Conservation (phyloP, 2,888 invertebrate species). For the Eulithis testata region DNA sequence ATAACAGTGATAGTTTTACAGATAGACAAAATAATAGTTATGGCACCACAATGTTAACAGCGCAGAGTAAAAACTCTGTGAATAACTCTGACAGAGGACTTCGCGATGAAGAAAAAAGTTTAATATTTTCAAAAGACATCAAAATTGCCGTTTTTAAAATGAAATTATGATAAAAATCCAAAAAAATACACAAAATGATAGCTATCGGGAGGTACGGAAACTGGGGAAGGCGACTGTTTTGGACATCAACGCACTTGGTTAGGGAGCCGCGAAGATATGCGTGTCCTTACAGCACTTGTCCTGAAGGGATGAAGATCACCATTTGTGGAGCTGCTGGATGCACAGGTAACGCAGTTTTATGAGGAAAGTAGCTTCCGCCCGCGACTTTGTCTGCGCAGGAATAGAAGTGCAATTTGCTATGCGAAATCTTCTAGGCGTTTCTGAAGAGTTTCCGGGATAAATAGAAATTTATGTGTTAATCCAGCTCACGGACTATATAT, state of each 20-base stretch:
- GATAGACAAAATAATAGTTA: too few species aligned
- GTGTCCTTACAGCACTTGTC: conserved; percentile 56
- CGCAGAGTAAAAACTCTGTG: conserved; percentile 12
- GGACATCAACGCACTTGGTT: conserved; percentile 2
- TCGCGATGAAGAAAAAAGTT: conserved; percentile 14
- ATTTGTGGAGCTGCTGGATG: conserved; percentile 82
- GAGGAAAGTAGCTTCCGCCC: neutral
- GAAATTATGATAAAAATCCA: conserved; percentile 18
- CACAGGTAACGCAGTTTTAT: conserved; percentile 63
- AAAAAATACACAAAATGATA: conserved; percentile 19
- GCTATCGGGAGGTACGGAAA: conserved; percentile 4
- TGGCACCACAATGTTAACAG: conserved; percentile 1
- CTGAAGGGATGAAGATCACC: conserved; percentile 81
- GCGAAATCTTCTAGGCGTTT: too few species aligned
- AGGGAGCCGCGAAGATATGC: conserved; percentile 7
- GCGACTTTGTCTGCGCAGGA: too few species aligned
- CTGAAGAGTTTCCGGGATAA: too few species aligned
- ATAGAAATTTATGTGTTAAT: too few species aligned
- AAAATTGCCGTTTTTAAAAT: conserved; percentile 16
- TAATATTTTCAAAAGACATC: conserved; percentile 27
- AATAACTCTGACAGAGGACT: conserved; percentile 5
- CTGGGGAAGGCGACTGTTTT: conserved; percentile 7
- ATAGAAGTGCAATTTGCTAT: neutral
- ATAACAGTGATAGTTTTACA: neutral
- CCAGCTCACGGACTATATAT: too few species aligned